Evolutionary conservation across 2,797 vertebrate genomes (phyloP).

Genomic region (Graptemys geographica): DNA sequence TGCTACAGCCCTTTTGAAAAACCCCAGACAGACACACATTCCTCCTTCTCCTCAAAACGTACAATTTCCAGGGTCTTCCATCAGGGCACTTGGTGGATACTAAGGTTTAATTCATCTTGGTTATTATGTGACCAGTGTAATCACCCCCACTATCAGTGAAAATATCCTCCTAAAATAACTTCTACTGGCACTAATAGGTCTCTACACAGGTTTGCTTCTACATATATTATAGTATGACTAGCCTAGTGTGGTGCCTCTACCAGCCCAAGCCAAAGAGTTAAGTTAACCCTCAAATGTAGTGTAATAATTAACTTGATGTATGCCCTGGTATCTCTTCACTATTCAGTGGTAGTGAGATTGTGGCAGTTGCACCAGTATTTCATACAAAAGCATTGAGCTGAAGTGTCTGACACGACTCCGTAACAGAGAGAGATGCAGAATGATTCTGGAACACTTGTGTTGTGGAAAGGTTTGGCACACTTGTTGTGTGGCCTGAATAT

Average conservation of each 20-base stretch:
- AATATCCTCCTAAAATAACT: background rate
- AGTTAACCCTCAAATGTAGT: too few species aligned
- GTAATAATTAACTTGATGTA: background rate
- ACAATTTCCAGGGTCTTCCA: background rate
- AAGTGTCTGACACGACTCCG: background rate
- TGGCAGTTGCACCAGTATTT: background rate
- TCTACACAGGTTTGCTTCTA: background rate
- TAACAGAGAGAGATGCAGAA: background rate
- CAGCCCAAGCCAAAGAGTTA: background rate
- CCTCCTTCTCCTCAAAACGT: background rate
- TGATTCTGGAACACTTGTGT: background rate
- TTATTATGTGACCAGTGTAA: background rate
- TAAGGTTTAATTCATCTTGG: background rate
- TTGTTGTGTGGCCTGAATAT: background rate
- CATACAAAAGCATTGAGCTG: background rate
- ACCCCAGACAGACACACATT: background rate
- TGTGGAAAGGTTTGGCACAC: background rate
- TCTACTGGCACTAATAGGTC: background rate
- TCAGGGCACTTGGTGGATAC: background rate
- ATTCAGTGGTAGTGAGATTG: background rate
- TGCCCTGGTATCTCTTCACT: background rate
- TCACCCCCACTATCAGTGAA: background rate
- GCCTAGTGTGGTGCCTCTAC: background rate
- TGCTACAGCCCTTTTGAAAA: background rate
- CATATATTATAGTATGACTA: background rate